Base-by-base conservation (phyloP, 2,797 vertebrate species). In the Microchirus variegatus region DNA sequence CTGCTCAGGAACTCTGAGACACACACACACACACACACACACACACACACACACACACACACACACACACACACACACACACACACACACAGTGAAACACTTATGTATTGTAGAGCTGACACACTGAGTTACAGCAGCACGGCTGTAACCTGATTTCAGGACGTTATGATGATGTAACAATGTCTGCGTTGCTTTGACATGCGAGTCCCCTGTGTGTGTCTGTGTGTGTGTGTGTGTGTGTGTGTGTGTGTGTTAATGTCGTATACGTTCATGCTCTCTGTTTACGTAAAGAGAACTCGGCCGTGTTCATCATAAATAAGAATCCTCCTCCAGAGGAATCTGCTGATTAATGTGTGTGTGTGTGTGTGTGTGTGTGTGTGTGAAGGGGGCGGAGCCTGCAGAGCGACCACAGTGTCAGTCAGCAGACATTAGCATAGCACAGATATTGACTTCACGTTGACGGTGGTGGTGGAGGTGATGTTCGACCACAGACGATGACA, bases 91-190 rank as follows among this genome's bases (percentile, higher is more conserved):
- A 46, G 47, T 36, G 1, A 58, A 16, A 67, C 49, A 49, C 54
- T 37, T 37, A 36, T 44, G 36, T 61, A 59, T 18, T 50, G 45
- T 48, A 52, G 48, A 75, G 69, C 82, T 22, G 70, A 75, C 71
- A 79, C 57, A 16, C 67, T 74, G 80, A 88, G 47, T 77, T 83
- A 87, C 72, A 67, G 72, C 81, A 60, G 73, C 59, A 53, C 18
- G 54, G 70, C 59, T 59, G 17, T 90, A 90, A 92, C 89, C 71
- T 54, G 75, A 90, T 91, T 91, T 70, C 63, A 81, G 67, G 51
- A 52, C 86, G 88, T 88, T 88, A 90, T 84, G 82, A 81, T 90
- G 89, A 91, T 91, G 87, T 85, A 86, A 83, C 69, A 71, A 78
- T 73, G 90, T 92, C 88, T 91, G 79, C 45, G 58, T 73, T 80